A percentile compares a stretch with the other conserved stretches of the same genome.
Conservation (phyloP, 2,113 vertebrate species). For the Pelusios castaneus region DNA sequence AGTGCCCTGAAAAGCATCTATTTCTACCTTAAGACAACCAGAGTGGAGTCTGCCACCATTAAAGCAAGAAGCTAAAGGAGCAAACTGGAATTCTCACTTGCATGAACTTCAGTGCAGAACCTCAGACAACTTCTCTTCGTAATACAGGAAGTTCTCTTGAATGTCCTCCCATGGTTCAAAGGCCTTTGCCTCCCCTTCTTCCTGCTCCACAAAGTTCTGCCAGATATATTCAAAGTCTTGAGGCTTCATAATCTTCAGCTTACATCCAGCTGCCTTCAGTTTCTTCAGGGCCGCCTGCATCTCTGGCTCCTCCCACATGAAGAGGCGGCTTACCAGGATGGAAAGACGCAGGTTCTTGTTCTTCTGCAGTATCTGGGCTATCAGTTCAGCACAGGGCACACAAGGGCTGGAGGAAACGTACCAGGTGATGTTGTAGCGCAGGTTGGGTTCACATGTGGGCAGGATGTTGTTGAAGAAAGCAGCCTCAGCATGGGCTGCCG, state of each 20-base stretch:
- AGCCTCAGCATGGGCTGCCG: conserved; percentile 84
- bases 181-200: conserved; percentile 80
- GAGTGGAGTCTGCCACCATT: background rate
- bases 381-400: conserved; percentile 80
- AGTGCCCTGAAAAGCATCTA: background rate
- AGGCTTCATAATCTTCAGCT: conserved; percentile 93
- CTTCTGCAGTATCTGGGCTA: conserved; percentile 79
- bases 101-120: conserved; percentile 80
- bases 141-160: conserved; percentile 93
- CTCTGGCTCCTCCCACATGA: conserved; percentile 93
- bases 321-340: conserved; percentile 87
- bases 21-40: background rate
- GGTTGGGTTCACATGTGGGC: conserved; percentile 73
- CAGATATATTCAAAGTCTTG: conserved; percentile 93
- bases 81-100: conserved; percentile 1
- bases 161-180: conserved; percentile 96
- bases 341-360: conserved; percentile 82
- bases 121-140: conserved; percentile 90
- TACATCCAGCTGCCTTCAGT: conserved; percentile 87
- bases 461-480: conserved; percentile 89
- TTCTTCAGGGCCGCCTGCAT: conserved; percentile 84
- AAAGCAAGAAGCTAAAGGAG: background rate
- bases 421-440: conserved; percentile 87
- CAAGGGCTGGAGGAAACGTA: conserved; percentile 95
- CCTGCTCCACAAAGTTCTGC: conserved; percentile 94